A percentile compares a stretch with the other conserved stretches of the same genome.
These are phyloP conservation scores for Linyphia triangularis DNA, from an alignment of 2,888 invertebrate species.

Conservation along the genomic window DNA sequence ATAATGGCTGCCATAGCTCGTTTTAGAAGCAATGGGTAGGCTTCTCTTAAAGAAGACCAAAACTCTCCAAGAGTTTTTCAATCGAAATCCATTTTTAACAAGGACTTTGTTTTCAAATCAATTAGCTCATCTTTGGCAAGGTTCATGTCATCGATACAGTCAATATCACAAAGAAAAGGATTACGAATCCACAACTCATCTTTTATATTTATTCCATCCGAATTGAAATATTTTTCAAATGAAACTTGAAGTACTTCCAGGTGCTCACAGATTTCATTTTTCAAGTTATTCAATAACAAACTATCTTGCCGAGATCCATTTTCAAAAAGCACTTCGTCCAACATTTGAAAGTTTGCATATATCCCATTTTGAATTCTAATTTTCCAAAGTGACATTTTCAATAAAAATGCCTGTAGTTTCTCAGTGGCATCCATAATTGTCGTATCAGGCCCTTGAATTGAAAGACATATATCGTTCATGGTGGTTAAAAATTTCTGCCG, in stretches of 20 bases:
- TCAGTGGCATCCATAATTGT: constrained; percentile 57
- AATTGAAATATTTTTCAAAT: constrained; percentile 53
- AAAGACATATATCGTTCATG: too few relatives aligned
- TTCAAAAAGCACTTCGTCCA: constrained; percentile 60
- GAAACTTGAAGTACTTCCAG: too few relatives aligned
- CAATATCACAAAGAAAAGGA: constrained; percentile 66
- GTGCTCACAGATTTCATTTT: too few relatives aligned
- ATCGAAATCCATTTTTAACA: constrained; percentile 51
- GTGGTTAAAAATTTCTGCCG: too few relatives aligned
- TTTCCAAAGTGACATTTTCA: constrained; percentile 54
- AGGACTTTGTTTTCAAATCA: constrained; percentile 56
- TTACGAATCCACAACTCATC: constrained; percentile 67
- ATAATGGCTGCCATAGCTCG: constrained; percentile 67
- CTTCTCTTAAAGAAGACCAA: constrained; percentile 68
- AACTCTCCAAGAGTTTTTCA: too few relatives aligned
- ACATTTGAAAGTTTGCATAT: constrained; percentile 60
- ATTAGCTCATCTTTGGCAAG: constrained; percentile 55
- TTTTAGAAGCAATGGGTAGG: constrained; percentile 63
- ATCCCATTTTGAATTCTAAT: constrained; percentile 58
- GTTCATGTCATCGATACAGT: constrained; percentile 63
- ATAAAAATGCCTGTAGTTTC: constrained; percentile 58
- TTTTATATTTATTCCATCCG: constrained; percentile 59
- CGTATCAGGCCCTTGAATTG: constrained; percentile 51
- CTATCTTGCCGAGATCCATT: constrained; percentile 50
- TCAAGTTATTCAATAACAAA: too few relatives aligned